Base-by-base conservation (phyloP, 2,888 invertebrate species). In the Epiblema foenella region DNA sequence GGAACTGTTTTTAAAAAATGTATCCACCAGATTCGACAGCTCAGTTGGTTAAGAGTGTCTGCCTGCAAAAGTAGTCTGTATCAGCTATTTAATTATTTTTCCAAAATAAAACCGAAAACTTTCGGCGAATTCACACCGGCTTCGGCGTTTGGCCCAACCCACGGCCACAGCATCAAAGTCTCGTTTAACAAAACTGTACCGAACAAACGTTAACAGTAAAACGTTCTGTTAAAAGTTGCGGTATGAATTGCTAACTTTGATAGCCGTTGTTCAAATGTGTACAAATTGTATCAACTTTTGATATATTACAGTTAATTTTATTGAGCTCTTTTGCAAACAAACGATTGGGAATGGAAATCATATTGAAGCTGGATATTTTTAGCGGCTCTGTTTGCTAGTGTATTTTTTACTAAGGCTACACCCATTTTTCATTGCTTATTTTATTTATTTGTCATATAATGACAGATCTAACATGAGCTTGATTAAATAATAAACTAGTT, bases 171-270 rank as follows among this genome's bases (percentile, higher is more conserved):
- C 65, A 70, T 70, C 70, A 70, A 70, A 70, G 65, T 60, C 65
- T 70, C 70, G 70, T 70, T 70, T 70, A 70, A 70, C 70, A 70
- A 70, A 70, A 70, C 70, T 70, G 58, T 58, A 52, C 37, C 52
- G 70, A 66, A 66, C 70, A 70, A 70, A 70, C 70, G 70, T 63
- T 52, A 60, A 59, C 65, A 59, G 70, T 70, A 66, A 70, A 64
- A 64, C 64, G 64, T 64, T 54, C 20, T 64, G 64, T 64, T 64
- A 64, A 64, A 54, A 64, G 58, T 66, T 70, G 65, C 54, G 59
- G 65, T 66, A 70, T 70, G 70, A 70, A 70, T 71, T 54, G 56
- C 66, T 56, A 70, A 66, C 60, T 70, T 71, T 52, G 56, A 65
- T 67, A 65, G 52, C 42, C 17, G 46, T 62, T 51, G 11, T 20